Evolutionary conservation across 2,113 vertebrate genomes (phyloP), one percentile per base, ranked within the genome.

Genomic region (Microtus montanus): DNA sequence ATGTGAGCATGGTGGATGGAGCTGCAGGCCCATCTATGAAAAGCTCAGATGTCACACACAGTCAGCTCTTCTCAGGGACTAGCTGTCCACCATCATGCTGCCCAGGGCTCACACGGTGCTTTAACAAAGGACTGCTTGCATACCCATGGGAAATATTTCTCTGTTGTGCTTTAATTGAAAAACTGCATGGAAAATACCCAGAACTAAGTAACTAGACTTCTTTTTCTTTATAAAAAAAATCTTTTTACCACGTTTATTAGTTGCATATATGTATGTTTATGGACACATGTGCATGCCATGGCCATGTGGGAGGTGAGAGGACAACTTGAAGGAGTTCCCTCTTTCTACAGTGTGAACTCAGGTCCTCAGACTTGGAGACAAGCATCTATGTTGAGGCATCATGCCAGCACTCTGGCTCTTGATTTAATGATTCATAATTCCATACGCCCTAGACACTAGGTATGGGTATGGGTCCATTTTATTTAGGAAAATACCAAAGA

Each of bases 401-500:
- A 52, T 10, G 0, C 78, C 49, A 80, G 17, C 3, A n/a, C 19
- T 24, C 78, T 58, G 35, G 35, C 24, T 90, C 52, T 94, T 83
- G 47, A 93, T 1, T 96, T 30, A 88, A 87, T 92, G 47, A 86
- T 20, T 58, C 5, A 58, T 58, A 71, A 19, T 87, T 19, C 35
- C 79, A 91, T 15, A 68, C 74, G 73, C 74, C 30, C 38, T 79
- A 84, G 54, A 83, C 41, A 78, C 33, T 10, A 83, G 35, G 5
- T 38, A 26, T 78, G 19, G 20, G 77, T 5, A n/a, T 54, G 33
- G 83, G n/a, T 28, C 71, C 5, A 68, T 87, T 93, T 95, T 61
- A 83, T 26, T 95, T 54, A 85, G 87, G 89, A 89, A 92, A 70
- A 38, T 38, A 73, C 91, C 64, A 91, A 88, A 88, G 26, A 15